phyloP scores from a whole-genome alignment of 92 coral and sea anemone genomes.

The Actinernus sp. region DNA sequence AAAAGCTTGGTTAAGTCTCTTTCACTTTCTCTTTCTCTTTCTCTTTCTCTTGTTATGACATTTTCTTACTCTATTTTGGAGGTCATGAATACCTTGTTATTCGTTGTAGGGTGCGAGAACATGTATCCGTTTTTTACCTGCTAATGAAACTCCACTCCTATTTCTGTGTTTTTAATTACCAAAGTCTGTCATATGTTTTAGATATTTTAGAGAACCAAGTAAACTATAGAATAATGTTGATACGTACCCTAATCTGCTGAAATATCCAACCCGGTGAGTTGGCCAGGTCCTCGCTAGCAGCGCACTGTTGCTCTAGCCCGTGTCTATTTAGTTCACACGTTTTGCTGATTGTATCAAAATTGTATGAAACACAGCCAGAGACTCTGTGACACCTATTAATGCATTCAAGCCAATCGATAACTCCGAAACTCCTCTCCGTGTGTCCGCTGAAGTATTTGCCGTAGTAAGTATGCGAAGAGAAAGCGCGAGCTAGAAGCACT shows the following conservation, averaged over 20 bases:
- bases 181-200: too few relatives aligned
- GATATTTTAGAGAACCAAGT: too few relatives aligned
- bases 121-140: too few relatives aligned
- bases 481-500: too few relatives aligned
- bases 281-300: conserved; percentile 13
- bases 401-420: conserved; percentile 55
- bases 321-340: conserved; percentile 36
- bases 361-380: conserved; percentile 47
- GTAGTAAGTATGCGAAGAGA: conserved; percentile 5
- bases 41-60: too few relatives aligned
- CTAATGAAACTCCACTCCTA: too few relatives aligned
- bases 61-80: too few relatives aligned
- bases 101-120: too few relatives aligned
- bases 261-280: conserved; percentile 34
- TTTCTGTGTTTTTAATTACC: too few relatives aligned
- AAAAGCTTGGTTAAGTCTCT: too few relatives aligned
- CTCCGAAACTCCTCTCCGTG: conserved; percentile 3
- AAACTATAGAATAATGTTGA: not conserved
- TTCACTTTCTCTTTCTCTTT: too few relatives aligned
- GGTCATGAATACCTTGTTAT: too few relatives aligned
- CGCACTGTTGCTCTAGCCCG: conserved; percentile 27
- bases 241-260: conserved; percentile 64
- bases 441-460: conserved; percentile 5
- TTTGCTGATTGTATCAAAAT: conserved; percentile 14
- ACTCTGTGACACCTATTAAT: conserved; percentile 31